Percentiles rank a stretch among this genome's conserved stretches.
Conservation (phyloP, 2,797 vertebrate genomes). For the Squalus acanthias region DNA sequence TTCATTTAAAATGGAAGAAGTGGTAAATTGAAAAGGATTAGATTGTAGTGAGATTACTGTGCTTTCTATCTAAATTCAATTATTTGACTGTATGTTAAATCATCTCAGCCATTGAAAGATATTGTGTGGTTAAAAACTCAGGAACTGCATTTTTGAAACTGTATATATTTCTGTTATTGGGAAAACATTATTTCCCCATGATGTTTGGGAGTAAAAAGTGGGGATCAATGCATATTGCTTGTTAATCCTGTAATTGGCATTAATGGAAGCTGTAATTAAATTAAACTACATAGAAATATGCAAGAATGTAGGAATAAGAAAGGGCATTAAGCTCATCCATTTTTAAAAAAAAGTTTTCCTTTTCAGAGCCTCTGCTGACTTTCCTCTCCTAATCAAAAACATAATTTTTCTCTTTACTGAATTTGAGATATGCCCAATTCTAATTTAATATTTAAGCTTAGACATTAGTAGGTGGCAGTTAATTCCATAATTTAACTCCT, state of each 20-base stretch:
- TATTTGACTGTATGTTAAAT: slow-evolving; percentile 6
- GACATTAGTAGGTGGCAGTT: no score
- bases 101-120: background rate
- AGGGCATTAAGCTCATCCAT: no score
- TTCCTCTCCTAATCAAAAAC: background rate
- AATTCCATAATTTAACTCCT: no score
- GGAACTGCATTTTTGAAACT: background rate
- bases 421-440: background rate
- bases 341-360: no score
- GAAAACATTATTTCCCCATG: background rate
- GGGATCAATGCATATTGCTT: background rate
- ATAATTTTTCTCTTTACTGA: background rate
- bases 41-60: background rate
- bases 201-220: background rate
- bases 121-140: background rate
- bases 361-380: background rate
- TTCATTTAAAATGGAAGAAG: background rate
- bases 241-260: background rate
- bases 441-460: no score
- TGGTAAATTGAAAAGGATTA: background rate
- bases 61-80: background rate
- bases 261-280: background rate
- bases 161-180: background rate
- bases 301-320: background rate
- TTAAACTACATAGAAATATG: background rate